These are phyloP conservation scores for Cyphomyrmex costatus DNA, from an alignment of 1,140 invertebrate genomes.

Conservation along the genomic window DNA sequence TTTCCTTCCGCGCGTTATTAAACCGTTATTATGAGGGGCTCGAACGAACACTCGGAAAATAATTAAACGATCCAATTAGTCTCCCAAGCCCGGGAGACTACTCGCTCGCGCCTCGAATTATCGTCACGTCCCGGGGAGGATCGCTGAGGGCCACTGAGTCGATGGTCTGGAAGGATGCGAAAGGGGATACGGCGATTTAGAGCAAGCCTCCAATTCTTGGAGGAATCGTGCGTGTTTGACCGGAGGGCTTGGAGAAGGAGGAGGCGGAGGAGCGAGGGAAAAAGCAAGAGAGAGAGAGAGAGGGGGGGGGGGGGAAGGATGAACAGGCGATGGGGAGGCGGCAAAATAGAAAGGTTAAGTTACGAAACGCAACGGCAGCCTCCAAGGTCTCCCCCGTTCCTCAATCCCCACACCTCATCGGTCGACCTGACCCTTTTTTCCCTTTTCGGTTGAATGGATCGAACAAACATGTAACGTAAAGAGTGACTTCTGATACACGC, in stretches of 20 bases:
- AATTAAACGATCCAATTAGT: constrained; percentile 58
- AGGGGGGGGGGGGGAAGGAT: background rate
- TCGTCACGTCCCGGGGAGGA: background rate
- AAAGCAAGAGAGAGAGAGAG: constrained; percentile 8
- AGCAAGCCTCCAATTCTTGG: constrained; percentile 57
- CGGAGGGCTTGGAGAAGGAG: constrained; percentile 42
- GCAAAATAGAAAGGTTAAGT: constrained; percentile 78
- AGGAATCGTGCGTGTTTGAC: constrained; percentile 67
- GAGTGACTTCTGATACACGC: constrained; percentile 49
- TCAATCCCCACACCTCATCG: background rate
- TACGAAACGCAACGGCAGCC: constrained; percentile 71
- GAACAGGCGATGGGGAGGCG: constrained; percentile 8
- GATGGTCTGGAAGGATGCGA: constrained; percentile 29
- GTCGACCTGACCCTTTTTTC: constrained; percentile 73
- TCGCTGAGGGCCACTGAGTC: constrained; percentile 11
- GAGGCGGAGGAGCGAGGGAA: constrained; percentile 38
- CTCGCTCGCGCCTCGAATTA: constrained; percentile 22
- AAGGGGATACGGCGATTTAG: constrained; percentile 34
- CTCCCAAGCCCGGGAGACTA: background rate
- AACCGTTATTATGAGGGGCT: background rate
- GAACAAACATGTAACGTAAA: constrained; percentile 64
- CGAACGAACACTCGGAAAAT: constrained; percentile 26
- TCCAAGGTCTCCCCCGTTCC: constrained; percentile 66
- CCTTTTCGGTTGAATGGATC: constrained; percentile 68
- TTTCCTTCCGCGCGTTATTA: constrained; percentile 10